Evolutionary conservation across 2,797 vertebrate genomes (phyloP), one percentile per base, ranked within the genome.

Genomic region (Kryptopterus vitreolus): DNA sequence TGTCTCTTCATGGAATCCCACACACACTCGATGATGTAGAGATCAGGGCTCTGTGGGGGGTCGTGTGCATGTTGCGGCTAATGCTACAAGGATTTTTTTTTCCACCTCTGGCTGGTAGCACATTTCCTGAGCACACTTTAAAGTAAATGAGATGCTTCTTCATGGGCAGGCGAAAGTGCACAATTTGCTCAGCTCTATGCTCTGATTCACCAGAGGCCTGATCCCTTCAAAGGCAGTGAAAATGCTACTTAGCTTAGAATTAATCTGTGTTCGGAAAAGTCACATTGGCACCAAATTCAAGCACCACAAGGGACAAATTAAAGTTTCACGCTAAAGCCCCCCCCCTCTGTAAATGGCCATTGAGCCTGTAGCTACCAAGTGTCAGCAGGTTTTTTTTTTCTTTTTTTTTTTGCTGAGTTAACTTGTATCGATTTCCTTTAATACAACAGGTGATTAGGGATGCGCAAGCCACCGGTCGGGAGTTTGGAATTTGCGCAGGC

Each of bases 131-230:
- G 76, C 80, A 61, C 80, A 84, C 82, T 86, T 87, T 82, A 80
- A 79, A 82, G 83, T 81, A 86, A 88, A 87, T 86, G 79, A 86
- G 85, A 82, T 85, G 74, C 80, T 76, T 61, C 66, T 77, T 72
- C 82, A 68, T 79, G 76, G 77, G 86, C 78, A 86, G 86, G 83
- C 16, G 38, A 87, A 86, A 87, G 81, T 77, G 79, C 78, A 65
- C 76, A 84, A 87, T 88, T 86, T 86, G 84, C 82, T 83, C 65
- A 48, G 85, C 85, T 88, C 81, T 87, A 83, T 55, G 78, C 82
- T 82, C 35, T 68, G 63, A 82, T 87, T 85, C 85, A 81, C 73
- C 38, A 78, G 82, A 81, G 73, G 63, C 71, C 81, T 87, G 87
- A 87, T 87, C 87, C 80, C 81, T 83, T 86, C 81, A 82, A 87